Percentiles rank a stretch among this genome's conserved stretches.
Conservation (phyloP, 2,113 vertebrate genomes). For the Pedetes capensis region DNA sequence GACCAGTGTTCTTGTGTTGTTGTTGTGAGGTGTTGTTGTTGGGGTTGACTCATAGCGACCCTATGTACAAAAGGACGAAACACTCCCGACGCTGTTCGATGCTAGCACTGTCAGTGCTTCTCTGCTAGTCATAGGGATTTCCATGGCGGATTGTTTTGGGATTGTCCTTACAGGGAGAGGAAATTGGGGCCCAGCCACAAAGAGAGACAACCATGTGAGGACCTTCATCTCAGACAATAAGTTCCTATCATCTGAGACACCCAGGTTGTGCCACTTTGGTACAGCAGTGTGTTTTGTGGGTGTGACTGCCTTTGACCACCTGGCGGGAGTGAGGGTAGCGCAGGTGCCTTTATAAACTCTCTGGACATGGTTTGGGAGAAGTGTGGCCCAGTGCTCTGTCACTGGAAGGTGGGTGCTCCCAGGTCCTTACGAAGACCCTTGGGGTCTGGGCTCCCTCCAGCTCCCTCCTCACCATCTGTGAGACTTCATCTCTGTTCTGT, state of each 20-base stretch:
- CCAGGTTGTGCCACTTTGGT: not conserved
- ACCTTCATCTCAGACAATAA: no score
- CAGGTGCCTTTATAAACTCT: not conserved
- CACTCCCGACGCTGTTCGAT: no score
- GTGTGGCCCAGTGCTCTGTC: not conserved
- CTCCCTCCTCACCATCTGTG: not conserved
- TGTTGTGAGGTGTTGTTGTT: no score
- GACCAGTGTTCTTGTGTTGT: no score
- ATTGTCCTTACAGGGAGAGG: not conserved
- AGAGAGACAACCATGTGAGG: not conserved
- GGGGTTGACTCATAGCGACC: no score
- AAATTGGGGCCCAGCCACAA: not conserved
- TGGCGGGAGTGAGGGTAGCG: not conserved
- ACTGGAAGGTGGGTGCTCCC: not conserved
- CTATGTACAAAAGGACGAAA: no score
- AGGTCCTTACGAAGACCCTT: not conserved
- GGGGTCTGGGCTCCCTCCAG: not conserved
- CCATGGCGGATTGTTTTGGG: no score
- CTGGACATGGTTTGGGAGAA: not conserved
- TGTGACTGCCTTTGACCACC: rapidly evolving
- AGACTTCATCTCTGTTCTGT: not conserved
- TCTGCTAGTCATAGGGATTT: no score
- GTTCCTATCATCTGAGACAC: not conserved
- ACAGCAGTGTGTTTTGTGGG: not conserved
- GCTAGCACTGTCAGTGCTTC: no score